These are phyloP conservation scores for Eilema depressum DNA, from an alignment of 2,888 invertebrate genomes.

Conservation along the genomic window DNA sequence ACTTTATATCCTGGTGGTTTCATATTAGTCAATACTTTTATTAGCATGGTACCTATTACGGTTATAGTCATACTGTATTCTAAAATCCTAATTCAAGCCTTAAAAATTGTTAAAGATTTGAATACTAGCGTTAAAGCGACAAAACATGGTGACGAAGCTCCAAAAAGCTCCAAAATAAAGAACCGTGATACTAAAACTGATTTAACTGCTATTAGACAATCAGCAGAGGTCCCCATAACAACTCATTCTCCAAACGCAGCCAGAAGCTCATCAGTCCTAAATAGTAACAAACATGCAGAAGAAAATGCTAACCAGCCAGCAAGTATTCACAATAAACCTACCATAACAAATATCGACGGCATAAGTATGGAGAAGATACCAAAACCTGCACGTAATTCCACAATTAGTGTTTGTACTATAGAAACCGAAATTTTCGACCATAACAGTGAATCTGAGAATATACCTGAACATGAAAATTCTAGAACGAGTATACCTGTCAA, in stretches of 20 bases:
- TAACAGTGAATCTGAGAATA: slow-evolving; percentile 36
- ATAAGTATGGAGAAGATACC: slow-evolving; percentile 39
- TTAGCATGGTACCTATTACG: slow-evolving; percentile 84
- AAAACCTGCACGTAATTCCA: slow-evolving; percentile 56
- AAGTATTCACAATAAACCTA: slow-evolving; percentile 58
- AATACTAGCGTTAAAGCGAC: slow-evolving; percentile 63
- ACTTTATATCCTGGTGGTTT: slow-evolving; percentile 84
- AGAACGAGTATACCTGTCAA: slow-evolving; percentile 40
- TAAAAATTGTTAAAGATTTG: slow-evolving; percentile 77
- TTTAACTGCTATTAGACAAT: slow-evolving; percentile 45
- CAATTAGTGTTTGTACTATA: slow-evolving; percentile 68
- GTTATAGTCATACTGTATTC: slow-evolving; percentile 84
- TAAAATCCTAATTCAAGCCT: slow-evolving; percentile 86
- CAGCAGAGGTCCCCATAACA: slow-evolving; percentile 50
- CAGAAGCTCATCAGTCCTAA: slow-evolving; percentile 71
- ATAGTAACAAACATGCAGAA: slow-evolving; percentile 39
- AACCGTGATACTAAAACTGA: slow-evolving; percentile 63
- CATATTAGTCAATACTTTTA: slow-evolving; percentile 83
- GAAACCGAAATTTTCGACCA: slow-evolving; percentile 57
- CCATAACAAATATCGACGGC: slow-evolving; percentile 33
- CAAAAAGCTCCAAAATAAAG: slow-evolving; percentile 64
- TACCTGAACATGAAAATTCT: slow-evolving; percentile 38
- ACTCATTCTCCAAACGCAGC: slow-evolving; percentile 50
- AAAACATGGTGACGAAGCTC: slow-evolving; percentile 44
- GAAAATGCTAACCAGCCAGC: slow-evolving; percentile 27